These are phyloP conservation scores for Capitella teleta DNA, from an alignment of 1,140 invertebrate genomes.

Conservation along the genomic window DNA sequence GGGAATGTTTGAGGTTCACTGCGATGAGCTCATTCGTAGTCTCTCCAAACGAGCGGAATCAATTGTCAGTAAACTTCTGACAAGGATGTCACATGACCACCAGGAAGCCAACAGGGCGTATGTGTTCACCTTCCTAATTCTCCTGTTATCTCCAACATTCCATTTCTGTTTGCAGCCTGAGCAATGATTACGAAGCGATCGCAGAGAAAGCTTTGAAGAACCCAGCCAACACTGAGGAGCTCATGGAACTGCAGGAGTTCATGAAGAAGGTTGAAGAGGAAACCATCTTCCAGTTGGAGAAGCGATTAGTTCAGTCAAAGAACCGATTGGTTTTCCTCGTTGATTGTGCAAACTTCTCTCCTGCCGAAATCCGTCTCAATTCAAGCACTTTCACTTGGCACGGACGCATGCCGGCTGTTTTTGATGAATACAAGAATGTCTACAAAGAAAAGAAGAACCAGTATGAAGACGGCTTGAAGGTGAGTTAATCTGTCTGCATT, in stretches of 20 bases:
- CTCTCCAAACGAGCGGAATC: constrained; percentile 57
- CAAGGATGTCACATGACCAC: constrained; percentile 65
- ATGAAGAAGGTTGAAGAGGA: constrained; percentile 62
- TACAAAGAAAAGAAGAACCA: constrained; percentile 71
- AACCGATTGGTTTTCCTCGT: constrained; percentile 59
- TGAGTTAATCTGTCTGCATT: constrained; percentile 16
- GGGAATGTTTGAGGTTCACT: constrained; percentile 75
- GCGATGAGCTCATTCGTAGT: constrained; percentile 63
- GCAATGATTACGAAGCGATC: constrained; percentile 73
- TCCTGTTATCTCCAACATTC: no score
- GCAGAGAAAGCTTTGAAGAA: constrained; percentile 63
- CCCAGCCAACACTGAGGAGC: constrained; percentile 68
- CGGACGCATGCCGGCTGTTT: constrained; percentile 61
- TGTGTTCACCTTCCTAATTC: no score
- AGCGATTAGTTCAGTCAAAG: constrained; percentile 54
- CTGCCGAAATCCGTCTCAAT: constrained; percentile 63
- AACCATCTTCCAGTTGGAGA: constrained; percentile 61
- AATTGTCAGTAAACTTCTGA: constrained; percentile 58
- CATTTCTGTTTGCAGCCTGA: constrained; percentile 51
- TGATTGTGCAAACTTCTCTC: constrained; percentile 64
- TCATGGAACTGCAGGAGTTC: constrained; percentile 70
- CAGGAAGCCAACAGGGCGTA: constrained; percentile 65
- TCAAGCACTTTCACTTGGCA: constrained; percentile 79
- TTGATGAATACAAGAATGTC: constrained; percentile 69
- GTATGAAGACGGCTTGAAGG: constrained; percentile 69